Evolutionary conservation across 2,888 invertebrate species (phyloP).

Genomic region (Digitonthophagus gazella): DNA sequence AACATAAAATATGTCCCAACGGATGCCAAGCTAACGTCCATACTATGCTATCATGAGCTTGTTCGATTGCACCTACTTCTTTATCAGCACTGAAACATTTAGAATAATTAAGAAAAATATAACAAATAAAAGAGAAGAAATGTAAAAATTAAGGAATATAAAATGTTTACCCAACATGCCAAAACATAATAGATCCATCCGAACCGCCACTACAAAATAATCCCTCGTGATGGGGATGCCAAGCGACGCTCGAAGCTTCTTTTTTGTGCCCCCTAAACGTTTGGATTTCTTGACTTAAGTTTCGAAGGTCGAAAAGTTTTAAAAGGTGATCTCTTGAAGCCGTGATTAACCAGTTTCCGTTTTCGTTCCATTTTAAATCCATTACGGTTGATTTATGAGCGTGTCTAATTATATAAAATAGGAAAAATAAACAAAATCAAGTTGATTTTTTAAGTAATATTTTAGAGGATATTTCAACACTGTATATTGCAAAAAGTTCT

Average conservation of each 20-base stretch:
- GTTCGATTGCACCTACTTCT: slow-evolving; percentile 96
- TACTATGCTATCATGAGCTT: slow-evolving; percentile 98
- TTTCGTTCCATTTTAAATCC: slow-evolving; percentile 99
- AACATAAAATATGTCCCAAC: slow-evolving; percentile 95
- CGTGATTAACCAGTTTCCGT: slow-evolving; percentile 99
- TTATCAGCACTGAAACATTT: slow-evolving; percentile 76
- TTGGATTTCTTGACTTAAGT: slow-evolving; percentile 92
- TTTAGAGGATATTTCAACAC: too few species aligned
- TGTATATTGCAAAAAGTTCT: too few species aligned
- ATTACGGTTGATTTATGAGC: slow-evolving; percentile 99
- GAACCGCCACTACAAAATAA: slow-evolving; percentile 98
- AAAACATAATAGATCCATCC: slow-evolving; percentile 97
- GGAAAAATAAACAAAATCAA: too few species aligned
- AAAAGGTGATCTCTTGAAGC: slow-evolving; percentile 96
- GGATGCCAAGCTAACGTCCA: slow-evolving; percentile 99
- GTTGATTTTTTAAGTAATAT: neutral
- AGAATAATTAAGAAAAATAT: too few species aligned
- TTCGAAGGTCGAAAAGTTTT: slow-evolving; percentile 96
- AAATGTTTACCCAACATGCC: slow-evolving; percentile 85
- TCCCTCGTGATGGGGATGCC: slow-evolving; percentile 98
- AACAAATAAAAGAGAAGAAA: neutral
- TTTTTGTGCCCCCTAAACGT: slow-evolving; percentile 99
- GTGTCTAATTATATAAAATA: slow-evolving; percentile 60
- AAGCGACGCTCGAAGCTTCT: slow-evolving; percentile 94
- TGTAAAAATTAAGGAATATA: neutral